phyloP scores from a whole-genome alignment of 2,113 vertebrate genomes.

The Tragelaphus imberbis region DNA sequence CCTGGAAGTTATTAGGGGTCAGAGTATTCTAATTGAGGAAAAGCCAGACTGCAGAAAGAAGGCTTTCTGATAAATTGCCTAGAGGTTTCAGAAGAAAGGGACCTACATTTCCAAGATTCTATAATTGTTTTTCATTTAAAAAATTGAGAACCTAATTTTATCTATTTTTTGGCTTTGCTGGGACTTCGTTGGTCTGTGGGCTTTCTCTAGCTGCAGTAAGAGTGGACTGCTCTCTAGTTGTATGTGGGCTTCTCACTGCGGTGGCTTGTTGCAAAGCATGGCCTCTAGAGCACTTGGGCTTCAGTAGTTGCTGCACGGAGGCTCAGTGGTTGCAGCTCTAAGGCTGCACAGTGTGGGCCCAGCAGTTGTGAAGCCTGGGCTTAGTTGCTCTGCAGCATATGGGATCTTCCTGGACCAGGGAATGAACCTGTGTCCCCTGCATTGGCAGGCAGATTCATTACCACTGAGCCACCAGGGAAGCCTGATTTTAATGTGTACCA shows the following conservation, averaged over 20 bases:
- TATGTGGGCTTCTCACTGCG: neutral
- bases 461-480: neutral
- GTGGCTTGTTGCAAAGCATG: neutral
- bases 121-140: neutral
- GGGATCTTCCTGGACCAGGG: neutral
- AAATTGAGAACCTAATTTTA: neutral
- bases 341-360: neutral
- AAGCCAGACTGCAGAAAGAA: neutral
- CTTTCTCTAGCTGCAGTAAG: neutral
- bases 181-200: neutral
- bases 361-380: neutral
- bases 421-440: neutral
- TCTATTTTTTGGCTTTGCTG: neutral
- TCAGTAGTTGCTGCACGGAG: neutral
- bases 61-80: neutral
- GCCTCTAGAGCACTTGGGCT: neutral
- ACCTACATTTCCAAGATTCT: neutral
- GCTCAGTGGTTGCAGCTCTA: neutral
- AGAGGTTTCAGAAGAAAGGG: neutral
- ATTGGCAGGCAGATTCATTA: neutral
- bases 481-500: neutral
- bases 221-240: neutral
- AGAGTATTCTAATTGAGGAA: neutral
- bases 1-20: neutral
- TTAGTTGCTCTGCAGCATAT: neutral